Base-by-base conservation (phyloP, 1,140 invertebrate genomes). In the Drosophila sp. region DNA sequence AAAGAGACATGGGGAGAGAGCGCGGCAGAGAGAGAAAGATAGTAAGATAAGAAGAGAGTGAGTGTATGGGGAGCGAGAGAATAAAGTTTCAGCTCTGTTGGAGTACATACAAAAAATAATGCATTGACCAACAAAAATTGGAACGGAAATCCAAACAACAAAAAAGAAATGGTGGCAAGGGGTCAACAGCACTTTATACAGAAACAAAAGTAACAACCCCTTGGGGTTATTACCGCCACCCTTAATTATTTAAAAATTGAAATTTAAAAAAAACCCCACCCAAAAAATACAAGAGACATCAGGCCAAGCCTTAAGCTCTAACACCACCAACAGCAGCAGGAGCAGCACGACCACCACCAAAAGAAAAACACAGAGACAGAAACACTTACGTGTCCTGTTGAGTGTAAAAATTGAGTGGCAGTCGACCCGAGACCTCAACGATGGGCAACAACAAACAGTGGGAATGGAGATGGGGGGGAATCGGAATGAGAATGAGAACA, bases 191-290 rank as follows among this genome's bases (percentile, higher is more conserved):
- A 66, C 58, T 44, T 61, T 11, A 61, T 41, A 60, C 25, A 60
- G 30, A 32, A 38, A 62, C 32, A 63, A 58, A 63, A 66, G 33
- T 61, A 72, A 56, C 73, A 65, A 72, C 68, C 80, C 79, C 65
- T 70, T 75, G 50, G 61, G 54, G 67, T 38, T 38, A 38, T 35
- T 23, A 56, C 32, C 56, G 23, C 35, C 17, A 54, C 60, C 72
- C 76, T 82, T 83, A 83, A 80, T 80, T 79, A 69, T 75, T 82
- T 72, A 50, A 82, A 58, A 82, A 83, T 79, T 82, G 67, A 62
- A 79, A 69, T 79, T 75, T 83, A 83, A 82, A 79, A 3, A 60
- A 56, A 66, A 50, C 72, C 80, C 76, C 80, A 58, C 60, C 79
- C 72, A 64, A 70, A 56, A 25, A 25, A 25, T 29, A 35, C n/a